Evolutionary conservation across 2,113 vertebrate species (phyloP).

Genomic region (Saccopteryx bilineata): DNA sequence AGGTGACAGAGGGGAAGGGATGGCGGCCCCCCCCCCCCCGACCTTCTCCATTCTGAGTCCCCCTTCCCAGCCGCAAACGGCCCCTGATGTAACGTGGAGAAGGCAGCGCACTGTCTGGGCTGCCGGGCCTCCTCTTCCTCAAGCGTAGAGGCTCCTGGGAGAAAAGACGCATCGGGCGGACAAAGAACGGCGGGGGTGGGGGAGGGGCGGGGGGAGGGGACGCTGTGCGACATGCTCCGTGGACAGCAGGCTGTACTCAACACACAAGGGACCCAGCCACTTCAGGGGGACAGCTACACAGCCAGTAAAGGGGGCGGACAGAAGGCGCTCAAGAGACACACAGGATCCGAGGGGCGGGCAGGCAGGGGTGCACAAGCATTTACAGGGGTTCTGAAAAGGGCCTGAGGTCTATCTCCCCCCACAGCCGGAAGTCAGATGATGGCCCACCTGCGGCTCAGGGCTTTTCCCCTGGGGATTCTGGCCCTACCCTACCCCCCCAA

Average conservation of each 20-base stretch:
- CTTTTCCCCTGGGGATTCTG: neutral
- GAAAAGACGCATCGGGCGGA: neutral
- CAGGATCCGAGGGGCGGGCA: neutral
- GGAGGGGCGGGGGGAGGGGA: neutral
- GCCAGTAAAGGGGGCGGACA: conserved; percentile 68
- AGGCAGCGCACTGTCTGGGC: neutral
- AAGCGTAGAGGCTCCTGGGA: neutral
- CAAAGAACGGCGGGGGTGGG: too few relatives aligned
- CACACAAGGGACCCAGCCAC: conserved; percentile 64
- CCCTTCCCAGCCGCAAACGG: neutral
- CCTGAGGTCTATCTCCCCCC: neutral
- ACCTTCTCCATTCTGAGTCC: neutral
- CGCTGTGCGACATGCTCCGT: conserved; percentile 45
- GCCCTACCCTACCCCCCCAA: neutral
- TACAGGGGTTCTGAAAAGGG: neutral
- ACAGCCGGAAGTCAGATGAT: neutral
- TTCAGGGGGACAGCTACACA: conserved; percentile 53
- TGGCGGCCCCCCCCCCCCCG: neutral
- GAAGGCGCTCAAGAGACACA: conserved; percentile 48
- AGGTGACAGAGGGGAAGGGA: conserved; percentile 36
- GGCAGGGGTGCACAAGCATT: conserved; percentile 44
- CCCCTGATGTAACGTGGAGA: neutral
- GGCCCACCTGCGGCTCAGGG: neutral
- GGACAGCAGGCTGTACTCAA: neutral
- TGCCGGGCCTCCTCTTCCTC: neutral